Base-by-base conservation (phyloP, 1,140 invertebrate genomes). In the Zaprionus tsacasi region DNA sequence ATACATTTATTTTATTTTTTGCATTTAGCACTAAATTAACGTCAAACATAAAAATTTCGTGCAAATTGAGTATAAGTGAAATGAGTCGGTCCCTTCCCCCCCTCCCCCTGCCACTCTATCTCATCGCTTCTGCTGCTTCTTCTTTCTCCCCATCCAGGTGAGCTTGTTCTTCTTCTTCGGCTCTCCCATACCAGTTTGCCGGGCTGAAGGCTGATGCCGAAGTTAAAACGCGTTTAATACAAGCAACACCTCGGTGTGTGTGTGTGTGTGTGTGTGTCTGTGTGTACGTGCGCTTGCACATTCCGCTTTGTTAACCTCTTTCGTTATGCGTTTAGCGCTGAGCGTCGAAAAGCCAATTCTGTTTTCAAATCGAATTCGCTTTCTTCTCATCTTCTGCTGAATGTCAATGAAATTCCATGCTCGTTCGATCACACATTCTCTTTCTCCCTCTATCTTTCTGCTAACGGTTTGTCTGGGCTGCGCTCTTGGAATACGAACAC, bases 331-430 rank as follows among this genome's bases (percentile, higher is more conserved):
- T 70, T 78, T 17, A 72, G 25, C 58, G 65, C 40, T 33, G 43
- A 68, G 58, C 65, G 43, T 45, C 40, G 6, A 64, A 69, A 57
- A 76, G 56, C 36, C 66, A 70, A 81, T 86, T 89, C 78, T 81
- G 81, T 85, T 89, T 89, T 89, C 55, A 89, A 89, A 85, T 89
- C 78, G 61, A 89, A 85, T 89, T 89, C 81, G 85, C 85, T 89
- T 89, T 89, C 85, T 89, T 89, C 72, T 52, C 52, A 60, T 50
- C 63, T 75, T 61, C 65, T 70, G 40, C 40, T 65, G 79, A 36
- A 68, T 57, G 55, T 70, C 43, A 78, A 80, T 87, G 78, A 70
- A 78, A 87, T 87, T 88, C 70, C 73, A 66, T 43, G 57, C 17
- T 38, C 38, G 55, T 40, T 27, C 27, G 10, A 54, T 35, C 57